Conservation (phyloP, 2,797 vertebrate species). For the Bucorvus abyssinicus region DNA sequence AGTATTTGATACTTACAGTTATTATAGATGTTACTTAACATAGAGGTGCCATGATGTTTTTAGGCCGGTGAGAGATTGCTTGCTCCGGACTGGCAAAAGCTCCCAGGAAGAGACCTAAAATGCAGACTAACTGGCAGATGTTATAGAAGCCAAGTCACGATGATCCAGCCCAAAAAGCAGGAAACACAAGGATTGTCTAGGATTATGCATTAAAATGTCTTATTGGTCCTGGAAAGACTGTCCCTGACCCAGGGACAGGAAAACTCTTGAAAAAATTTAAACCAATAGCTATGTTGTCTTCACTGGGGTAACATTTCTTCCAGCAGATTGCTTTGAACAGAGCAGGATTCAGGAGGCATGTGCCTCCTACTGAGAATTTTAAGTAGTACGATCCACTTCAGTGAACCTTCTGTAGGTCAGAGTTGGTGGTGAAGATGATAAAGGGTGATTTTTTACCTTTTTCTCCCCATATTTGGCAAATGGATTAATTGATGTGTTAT, state of each 20-base stretch:
- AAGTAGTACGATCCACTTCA: background rate
- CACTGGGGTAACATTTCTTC: background rate
- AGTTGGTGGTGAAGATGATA: background rate
- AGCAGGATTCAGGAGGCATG: background rate
- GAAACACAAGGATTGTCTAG: background rate
- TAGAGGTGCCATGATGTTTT: background rate
- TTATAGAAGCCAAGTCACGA: background rate
- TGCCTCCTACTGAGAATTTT: background rate
- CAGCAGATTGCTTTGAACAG: background rate
- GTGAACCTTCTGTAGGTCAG: background rate
- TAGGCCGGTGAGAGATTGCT: background rate
- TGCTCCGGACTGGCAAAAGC: background rate
- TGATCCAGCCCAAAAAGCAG: background rate
- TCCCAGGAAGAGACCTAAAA: background rate
- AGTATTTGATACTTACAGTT: background rate
- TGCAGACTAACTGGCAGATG: background rate
- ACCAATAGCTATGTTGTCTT: background rate
- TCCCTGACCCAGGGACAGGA: background rate
- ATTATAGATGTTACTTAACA: background rate
- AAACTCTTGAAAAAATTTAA: background rate
- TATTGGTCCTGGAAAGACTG: background rate
- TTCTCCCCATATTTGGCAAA: background rate
- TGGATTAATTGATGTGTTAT: background rate
- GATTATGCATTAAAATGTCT: background rate
- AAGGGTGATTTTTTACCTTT: background rate